These are phyloP conservation scores for Ptilorrhoa leucosticta DNA, from an alignment of 2,113 vertebrate species.

Conservation along the genomic window DNA sequence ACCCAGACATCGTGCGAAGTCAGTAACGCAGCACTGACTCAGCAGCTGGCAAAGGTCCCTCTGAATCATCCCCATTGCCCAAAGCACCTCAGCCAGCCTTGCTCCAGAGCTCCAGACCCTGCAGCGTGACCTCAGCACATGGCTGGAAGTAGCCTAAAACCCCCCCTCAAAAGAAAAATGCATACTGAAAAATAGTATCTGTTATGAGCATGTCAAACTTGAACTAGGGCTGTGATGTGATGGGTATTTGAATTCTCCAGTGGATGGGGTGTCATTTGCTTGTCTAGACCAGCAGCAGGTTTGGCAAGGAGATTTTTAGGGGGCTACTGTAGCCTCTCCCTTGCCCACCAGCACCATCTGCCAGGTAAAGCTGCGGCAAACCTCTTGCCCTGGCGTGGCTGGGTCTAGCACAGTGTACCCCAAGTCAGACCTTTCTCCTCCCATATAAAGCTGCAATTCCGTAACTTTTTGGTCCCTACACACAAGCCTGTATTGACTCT, in stretches of 20 bases:
- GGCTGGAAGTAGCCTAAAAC: not conserved
- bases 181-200: rapidly evolving
- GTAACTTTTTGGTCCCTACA: not conserved
- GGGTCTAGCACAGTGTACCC: rapidly evolving
- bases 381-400: not conserved
- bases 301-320: not conserved
- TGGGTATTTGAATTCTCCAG: not conserved
- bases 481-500: not conserved
- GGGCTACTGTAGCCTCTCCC: not conserved
- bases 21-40: not conserved
- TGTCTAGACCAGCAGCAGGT: not conserved
- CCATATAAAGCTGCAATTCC: rapidly evolving
- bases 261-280: not conserved
- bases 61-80: not conserved
- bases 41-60: not conserved
- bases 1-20: not conserved
- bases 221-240: not conserved
- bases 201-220: not conserved
- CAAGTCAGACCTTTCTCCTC: not conserved
- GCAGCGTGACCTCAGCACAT: rapidly evolving
- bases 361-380: not conserved
- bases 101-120: not conserved
- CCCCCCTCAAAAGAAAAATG: not conserved
- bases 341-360: not conserved
- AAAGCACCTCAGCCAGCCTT: not conserved